Base-by-base conservation (phyloP, 2,888 invertebrate genomes). In the Rotaria magnacalcarata region DNA sequence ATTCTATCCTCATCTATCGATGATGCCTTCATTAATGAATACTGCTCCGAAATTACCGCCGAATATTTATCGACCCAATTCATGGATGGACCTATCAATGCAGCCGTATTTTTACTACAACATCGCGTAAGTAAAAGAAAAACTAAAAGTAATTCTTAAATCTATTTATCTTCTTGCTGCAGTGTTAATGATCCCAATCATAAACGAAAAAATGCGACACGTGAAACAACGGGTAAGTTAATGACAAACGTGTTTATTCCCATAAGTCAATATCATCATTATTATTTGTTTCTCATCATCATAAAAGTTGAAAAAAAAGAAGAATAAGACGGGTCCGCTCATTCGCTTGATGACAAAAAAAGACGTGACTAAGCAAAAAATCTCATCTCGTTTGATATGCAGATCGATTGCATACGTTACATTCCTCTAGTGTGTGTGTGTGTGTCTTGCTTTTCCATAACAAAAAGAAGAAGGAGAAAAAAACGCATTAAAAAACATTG, bases 141-240 rank as follows among this genome's bases (percentile, higher is more conserved):
- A 67, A 27, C 11, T 3, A 27, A 27, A 41, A 75, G 1, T 21
- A 14, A 43, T 6, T 24, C 5, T 43, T 3, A 6, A 75, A 19
- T 6, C 11, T 43, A 34, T 34, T 34, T 34, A 34, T 34, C 34
- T 34, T 34, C 34, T 34, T 34, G 34, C 43, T 47, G 3, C n/a
- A 80, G 80, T n/a, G n/a, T 80, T 10, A 80, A 80, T 47, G 80
- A 80, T 80, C 80, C 80, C 3, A 80, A 80, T 47, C 80, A 80
- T 47, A 80, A 80, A 47, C 93, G 97, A 89, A 97, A 98, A 92
- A 98, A 98, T 92, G 97, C 97, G 84, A 98, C 97, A 75, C 93
- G 97, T 87, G 98, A 98, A 92, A 96, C 96, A 34, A 98, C 97
- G 86, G 80, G 80, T 80, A 80, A 47, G 47, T 47, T 80, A 43